A percentile compares a stretch with the other conserved stretches of the same genome.
phyloP scores from a whole-genome alignment of 2,113 vertebrate genomes.

The Eublepharis macularius region DNA sequence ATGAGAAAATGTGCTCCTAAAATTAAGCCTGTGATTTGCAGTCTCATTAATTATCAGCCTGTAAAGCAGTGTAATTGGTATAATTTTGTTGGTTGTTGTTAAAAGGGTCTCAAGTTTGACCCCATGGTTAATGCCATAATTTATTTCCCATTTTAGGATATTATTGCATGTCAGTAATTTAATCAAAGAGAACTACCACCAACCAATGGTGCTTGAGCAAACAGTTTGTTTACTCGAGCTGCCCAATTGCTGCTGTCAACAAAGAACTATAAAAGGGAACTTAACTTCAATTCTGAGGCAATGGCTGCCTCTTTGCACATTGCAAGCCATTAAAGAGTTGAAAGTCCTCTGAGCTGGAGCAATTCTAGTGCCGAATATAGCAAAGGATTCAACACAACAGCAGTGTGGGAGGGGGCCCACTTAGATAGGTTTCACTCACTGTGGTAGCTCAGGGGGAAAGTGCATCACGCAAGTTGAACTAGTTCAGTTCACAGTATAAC shows the following conservation, averaged over 20 bases:
- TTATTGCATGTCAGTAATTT: slow-evolving; percentile 49
- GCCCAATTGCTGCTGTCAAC: slow-evolving; percentile 49
- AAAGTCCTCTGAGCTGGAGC: slow-evolving; percentile 57
- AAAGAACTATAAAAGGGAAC: slow-evolving; percentile 56
- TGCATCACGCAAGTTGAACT: slow-evolving; percentile 67
- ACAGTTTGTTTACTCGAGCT: slow-evolving; percentile 59
- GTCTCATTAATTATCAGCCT: slow-evolving; percentile 41
- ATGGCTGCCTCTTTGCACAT: slow-evolving; percentile 61
- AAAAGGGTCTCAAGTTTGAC: slow-evolving; percentile 24
- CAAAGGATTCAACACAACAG: slow-evolving; percentile 46
- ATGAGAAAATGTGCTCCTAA: slow-evolving; percentile 52
- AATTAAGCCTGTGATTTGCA: slow-evolving; percentile 38
- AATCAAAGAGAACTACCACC: slow-evolving; percentile 37
- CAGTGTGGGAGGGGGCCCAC: slow-evolving; percentile 56
- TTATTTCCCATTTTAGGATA: slow-evolving; percentile 44
- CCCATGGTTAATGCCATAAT: slow-evolving; percentile 19
- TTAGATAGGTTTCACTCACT: slow-evolving; percentile 71
- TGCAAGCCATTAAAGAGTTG: slow-evolving; percentile 56
- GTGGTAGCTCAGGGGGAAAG: slow-evolving; percentile 70
- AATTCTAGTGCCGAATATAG: slow-evolving; percentile 50
- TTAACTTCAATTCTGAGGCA: slow-evolving; percentile 60
- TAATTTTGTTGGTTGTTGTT: slow-evolving; percentile 33
- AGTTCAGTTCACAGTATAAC: slow-evolving; percentile 73
- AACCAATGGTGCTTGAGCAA: slow-evolving; percentile 34
- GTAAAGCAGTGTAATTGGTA: slow-evolving; percentile 35